Evolutionary conservation across 2,888 invertebrate species (phyloP), one percentile per base, ranked within the genome.

Genomic region (Cerceris ruficornis): DNA sequence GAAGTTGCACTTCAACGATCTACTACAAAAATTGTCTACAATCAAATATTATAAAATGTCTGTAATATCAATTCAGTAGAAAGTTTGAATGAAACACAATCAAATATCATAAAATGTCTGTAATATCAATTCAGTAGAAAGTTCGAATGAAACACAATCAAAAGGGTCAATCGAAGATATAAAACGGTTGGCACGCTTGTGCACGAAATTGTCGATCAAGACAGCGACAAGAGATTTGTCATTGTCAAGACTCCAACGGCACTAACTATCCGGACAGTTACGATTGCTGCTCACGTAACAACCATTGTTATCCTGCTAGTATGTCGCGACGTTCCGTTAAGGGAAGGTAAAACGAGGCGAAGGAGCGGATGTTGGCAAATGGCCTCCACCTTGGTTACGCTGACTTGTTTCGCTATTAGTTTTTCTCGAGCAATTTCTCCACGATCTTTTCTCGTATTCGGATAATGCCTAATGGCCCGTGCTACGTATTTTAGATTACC

Each of bases 271-370:
- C 7, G 62, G 46, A 73, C 28, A 11, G 57, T 77, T 61, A 15
- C 49, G 50, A 65, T 52, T 39, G 52, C 65, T 52, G 74, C 50
- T 66, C 65, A 57, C 69, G 76, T 66, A 69, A 66, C 69, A 14
- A 58, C 39, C 42, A 66, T 75, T 69, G 75, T 67, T 62, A 62
- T 28, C 15, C 43, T 54, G 14, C n/a, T 11, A 52, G 52, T 43
- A 15, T 15, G 17, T 39, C 62, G 46, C 5, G 58, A 17, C 2
- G 28, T 57, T 52, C 54, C 46, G 9, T 50, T 7, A 42, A 55
- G 11, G 11, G 46, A 54, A 42, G n/a, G 28, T 14, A 41, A 64
- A 62, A 52, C 39, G 52, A 46, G 14, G 5, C 52, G 13, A n/a
- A 2, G 43, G n/a, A 50, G 50, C 50, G 7, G 14, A 13, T 11